These are phyloP conservation scores for Rhinopomastus cyanomelas DNA, from an alignment of 2,113 vertebrate species.

Conservation along the genomic window DNA sequence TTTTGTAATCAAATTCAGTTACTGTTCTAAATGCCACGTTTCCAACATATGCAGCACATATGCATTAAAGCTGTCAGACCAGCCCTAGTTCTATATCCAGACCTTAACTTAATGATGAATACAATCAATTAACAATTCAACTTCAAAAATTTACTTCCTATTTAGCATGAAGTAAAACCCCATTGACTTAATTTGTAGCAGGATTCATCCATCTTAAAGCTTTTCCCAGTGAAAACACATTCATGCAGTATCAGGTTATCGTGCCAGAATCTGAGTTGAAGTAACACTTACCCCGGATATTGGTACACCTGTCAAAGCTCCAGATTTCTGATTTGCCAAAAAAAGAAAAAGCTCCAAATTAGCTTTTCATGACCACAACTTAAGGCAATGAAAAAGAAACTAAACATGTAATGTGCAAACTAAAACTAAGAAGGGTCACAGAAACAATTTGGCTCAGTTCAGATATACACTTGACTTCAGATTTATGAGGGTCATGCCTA, in stretches of 20 bases:
- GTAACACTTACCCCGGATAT: constrained; percentile 91
- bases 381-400: neutral
- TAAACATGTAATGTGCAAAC: neutral
- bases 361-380: neutral
- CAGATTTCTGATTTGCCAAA: constrained; percentile 81
- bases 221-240: neutral
- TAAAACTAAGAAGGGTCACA: neutral
- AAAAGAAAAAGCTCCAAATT: neutral
- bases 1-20: neutral
- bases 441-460: neutral
- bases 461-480: neutral
- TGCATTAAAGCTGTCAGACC: neutral
- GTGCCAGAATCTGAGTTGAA: neutral
- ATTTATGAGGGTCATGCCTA: neutral
- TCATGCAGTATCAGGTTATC: neutral
- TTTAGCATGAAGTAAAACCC: neutral
- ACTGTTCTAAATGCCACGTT: neutral
- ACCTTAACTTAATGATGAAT: neutral
- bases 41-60: neutral
- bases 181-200: neutral
- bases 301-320: constrained; percentile 88
- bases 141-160: neutral
- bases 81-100: neutral
- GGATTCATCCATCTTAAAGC: neutral
- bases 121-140: neutral